Evolutionary conservation across 2,888 invertebrate species (phyloP), one percentile per base, ranked within the genome.

Genomic region (Torymus aiolomorphi): DNA sequence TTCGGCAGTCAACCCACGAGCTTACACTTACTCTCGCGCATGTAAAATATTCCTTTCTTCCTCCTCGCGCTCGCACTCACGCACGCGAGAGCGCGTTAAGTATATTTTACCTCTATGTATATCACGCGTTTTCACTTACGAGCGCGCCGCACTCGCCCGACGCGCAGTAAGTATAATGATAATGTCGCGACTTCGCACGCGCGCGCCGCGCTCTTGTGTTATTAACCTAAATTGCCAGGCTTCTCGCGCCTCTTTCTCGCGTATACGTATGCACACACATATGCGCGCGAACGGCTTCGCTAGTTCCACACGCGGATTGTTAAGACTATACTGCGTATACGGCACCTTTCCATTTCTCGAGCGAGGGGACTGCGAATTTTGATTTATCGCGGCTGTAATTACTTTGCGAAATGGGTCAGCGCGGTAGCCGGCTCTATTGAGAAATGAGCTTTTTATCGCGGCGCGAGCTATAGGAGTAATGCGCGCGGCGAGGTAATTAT

Each of bases 171-270:
- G 63, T 42, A 42, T 74, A 51, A 79, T 67, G 72, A 80, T 80
- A 80, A 80, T 67, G 73, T 76, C 67, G 67, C 74, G 69, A 56
- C 78, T 78, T 78, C 71, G 62, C 72, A 61, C 71, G 61, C 70
- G 62, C 42, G 42, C 67, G 61, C 54, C 67, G 73, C 80, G 73
- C 80, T 78, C 83, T 82, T 80, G 82, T 83, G 82, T 87, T 84
- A 85, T 87, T 87, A 86, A 86, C 86, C 87, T 77, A 84, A 85
- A 87, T 86, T 85, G 80, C 81, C 76, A 59, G 76, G 73, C 75
- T 72, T 67, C 65, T 49, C 75, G 78, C 83, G 79, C 52, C 61
- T 8, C 54, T 20, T 42, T 42, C 42, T 42, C 42, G 8, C 8
- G 42, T 8, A 42, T 42, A 42, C 42, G 8, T 42, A 31, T 42